A percentile compares a stretch with the other conserved stretches of the same genome.
These are phyloP conservation scores for Halictus rubicundus DNA, from an alignment of 1,140 invertebrate genomes.

Conservation along the genomic window DNA sequence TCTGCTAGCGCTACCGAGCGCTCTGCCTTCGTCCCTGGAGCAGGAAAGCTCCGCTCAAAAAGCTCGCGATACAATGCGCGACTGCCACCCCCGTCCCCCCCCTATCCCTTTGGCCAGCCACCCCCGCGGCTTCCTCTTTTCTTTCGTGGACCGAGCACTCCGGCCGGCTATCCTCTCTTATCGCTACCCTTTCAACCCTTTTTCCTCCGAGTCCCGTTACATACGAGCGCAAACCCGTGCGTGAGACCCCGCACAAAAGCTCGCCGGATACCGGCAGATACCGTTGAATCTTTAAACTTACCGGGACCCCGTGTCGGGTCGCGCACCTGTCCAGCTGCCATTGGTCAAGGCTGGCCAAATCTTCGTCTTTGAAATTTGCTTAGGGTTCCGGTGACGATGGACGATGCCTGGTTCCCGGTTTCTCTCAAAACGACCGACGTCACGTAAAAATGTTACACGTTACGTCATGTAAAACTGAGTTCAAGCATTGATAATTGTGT, in stretches of 20 bases:
- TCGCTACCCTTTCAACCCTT: conserved; percentile 64
- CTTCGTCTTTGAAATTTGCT: too few relatives aligned
- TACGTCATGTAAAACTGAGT: too few relatives aligned
- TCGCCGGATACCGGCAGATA: conserved; percentile 41
- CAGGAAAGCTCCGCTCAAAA: conserved; percentile 74
- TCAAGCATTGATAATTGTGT: too few relatives aligned
- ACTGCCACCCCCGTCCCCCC: conserved; percentile 22
- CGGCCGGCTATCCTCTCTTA: conserved; percentile 55
- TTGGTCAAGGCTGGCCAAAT: background rate
- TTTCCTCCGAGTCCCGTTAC: conserved; percentile 37
- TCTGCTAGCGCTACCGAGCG: conserved; percentile 15
- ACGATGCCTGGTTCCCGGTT: too few relatives aligned
- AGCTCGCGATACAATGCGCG: conserved; percentile 77
- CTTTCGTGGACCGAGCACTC: conserved; percentile 56
- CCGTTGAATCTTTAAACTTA: conserved; percentile 61
- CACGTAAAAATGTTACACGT: too few relatives aligned
- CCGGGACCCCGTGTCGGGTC: conserved; percentile 11
- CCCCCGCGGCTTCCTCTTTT: conserved; percentile 50
- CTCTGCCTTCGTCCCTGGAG: conserved; percentile 61
- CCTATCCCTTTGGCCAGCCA: conserved; percentile 30
- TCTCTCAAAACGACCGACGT: too few relatives aligned
- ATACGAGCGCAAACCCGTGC: background rate
- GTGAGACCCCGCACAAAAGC: conserved; percentile 42
- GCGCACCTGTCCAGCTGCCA: conserved; percentile 2
- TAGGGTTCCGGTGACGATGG: too few relatives aligned